Evolutionary conservation across 2,888 invertebrate genomes (phyloP).

Genomic region (Danaus chrysippus): DNA sequence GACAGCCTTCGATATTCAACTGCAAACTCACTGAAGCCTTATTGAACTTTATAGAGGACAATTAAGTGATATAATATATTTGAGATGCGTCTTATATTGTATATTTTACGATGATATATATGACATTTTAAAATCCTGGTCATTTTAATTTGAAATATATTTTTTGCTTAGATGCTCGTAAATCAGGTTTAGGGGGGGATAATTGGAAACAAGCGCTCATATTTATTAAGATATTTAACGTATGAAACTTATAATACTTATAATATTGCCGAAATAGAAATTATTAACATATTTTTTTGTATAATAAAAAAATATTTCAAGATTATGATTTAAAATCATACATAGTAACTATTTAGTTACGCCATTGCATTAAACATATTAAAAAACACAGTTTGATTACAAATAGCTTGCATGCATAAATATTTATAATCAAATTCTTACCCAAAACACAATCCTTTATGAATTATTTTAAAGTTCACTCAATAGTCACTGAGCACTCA

Average conservation of each 20-base stretch:
- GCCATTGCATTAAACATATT: no score
- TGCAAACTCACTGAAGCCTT: conserved; percentile 67
- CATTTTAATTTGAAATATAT: neutral
- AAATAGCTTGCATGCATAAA: neutral
- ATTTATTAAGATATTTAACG: no score
- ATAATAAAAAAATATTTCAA: no score
- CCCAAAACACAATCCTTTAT: conserved; percentile 2
- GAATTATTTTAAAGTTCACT: conserved; percentile 18
- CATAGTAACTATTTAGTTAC: no score
- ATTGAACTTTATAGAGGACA: conserved; percentile 46
- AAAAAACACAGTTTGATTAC: no score
- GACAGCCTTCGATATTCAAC: conserved; percentile 67
- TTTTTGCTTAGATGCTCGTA: no score
- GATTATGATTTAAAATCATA: no score
- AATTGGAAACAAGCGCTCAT: no score
- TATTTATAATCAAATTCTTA: neutral
- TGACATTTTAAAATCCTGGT: neutral
- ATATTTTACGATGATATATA: neutral
- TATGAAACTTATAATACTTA: no score
- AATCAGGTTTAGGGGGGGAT: no score
- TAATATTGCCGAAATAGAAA: no score
- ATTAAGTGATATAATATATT: conserved; percentile 30
- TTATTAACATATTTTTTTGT: no score
- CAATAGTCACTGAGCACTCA: conserved; percentile 32
- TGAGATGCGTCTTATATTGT: neutral